A percentile compares a stretch with the other conserved stretches of the same genome.
These are phyloP conservation scores for Gallirallus australis DNA, from an alignment of 2,797 vertebrate genomes.

Conservation along the genomic window DNA sequence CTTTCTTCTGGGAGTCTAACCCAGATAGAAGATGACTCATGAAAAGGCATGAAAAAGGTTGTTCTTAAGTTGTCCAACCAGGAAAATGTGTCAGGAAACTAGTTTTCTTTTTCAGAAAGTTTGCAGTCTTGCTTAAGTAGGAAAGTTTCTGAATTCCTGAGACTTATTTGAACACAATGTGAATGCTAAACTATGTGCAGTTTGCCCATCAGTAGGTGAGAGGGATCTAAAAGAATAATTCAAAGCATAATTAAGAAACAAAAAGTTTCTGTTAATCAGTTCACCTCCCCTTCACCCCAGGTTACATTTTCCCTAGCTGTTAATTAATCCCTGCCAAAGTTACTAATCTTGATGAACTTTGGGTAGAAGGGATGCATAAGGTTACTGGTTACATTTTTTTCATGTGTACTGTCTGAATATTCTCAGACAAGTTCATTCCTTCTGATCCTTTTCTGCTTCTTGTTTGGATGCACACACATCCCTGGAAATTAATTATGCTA, in stretches of 20 bases:
- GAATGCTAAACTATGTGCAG: background rate
- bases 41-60: background rate
- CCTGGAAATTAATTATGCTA: conserved; percentile 61
- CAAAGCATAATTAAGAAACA: conserved; percentile 48
- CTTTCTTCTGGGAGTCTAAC: background rate
- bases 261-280: conserved; percentile 41
- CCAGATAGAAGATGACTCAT: background rate
- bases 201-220: background rate
- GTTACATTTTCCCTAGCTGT: conserved; percentile 34
- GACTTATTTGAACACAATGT: background rate
- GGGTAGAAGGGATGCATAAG: background rate
- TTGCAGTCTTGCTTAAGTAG: background rate
- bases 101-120: background rate
- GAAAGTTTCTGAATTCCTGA: background rate
- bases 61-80: background rate
- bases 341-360: conserved; percentile 45
- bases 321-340: conserved; percentile 51
- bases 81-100: background rate
- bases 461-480: conserved; percentile 42
- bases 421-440: conserved; percentile 7
- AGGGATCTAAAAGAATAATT: conserved; percentile 11
- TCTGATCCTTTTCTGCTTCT: conserved; percentile 39
- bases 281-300: background rate
- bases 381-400: background rate
- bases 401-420: background rate